phyloP scores from a whole-genome alignment of 2,113 vertebrate species.

The Clarias batrachus region DNA sequence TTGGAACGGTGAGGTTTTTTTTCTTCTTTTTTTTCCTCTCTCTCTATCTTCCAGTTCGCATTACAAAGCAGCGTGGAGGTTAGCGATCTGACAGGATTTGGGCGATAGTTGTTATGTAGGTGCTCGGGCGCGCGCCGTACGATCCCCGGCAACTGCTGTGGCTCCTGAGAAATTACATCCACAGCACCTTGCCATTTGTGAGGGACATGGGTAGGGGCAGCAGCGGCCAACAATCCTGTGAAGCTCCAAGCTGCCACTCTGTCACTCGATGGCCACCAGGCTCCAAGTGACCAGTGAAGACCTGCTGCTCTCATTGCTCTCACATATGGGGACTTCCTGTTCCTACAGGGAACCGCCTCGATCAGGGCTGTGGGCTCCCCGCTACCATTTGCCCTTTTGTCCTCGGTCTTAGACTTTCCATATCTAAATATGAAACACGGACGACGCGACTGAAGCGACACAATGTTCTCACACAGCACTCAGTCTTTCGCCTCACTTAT shows the following conservation, averaged over 20 bases:
- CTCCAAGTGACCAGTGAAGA: conserved; percentile 46
- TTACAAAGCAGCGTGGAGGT: conserved; percentile 4
- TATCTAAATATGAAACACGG: not conserved
- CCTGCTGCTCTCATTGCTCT: conserved; percentile 45
- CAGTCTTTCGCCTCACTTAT: conserved; percentile 1
- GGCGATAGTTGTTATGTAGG: conserved; percentile 50
- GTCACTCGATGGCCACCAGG: conserved; percentile 12
- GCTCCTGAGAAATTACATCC: conserved; percentile 35
- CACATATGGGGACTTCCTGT: conserved; percentile 54
- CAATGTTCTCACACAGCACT: not conserved
- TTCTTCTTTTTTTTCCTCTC: too few species aligned
- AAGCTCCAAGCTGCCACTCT: conserved; percentile 51
- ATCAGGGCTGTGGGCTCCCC: conserved; percentile 23
- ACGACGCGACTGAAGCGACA: too few species aligned
- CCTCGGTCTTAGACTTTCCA: not conserved
- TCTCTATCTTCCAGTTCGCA: conserved; percentile 4
- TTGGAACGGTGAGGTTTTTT: conserved; percentile 47
- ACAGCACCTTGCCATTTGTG: conserved; percentile 36
- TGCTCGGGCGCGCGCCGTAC: conserved; percentile 15
- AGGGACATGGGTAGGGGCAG: conserved; percentile 59
- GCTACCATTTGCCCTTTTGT: conserved; percentile 37
- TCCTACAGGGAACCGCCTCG: conserved; percentile 37
- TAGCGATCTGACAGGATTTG: not conserved
- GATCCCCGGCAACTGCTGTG: not conserved
- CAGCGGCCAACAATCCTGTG: conserved; percentile 41